Base-by-base conservation (phyloP, 2,888 invertebrate species). In the Tinea semifulvella region DNA sequence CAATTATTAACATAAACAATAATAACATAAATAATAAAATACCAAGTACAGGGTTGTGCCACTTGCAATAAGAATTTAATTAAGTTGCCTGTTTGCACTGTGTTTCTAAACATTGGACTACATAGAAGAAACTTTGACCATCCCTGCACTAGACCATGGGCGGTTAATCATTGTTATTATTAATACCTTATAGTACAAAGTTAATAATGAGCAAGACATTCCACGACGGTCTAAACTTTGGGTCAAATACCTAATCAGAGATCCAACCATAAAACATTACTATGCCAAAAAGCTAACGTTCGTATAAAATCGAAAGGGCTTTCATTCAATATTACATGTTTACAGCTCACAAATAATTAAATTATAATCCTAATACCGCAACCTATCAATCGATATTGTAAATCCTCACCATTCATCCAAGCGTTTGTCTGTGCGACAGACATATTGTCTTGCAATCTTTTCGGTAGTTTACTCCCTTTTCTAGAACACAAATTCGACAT, bases 381-480 rank as follows among this genome's bases (percentile, higher is more conserved):
- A n/a, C 11, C 6, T 13, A 31, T 31, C 14, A 13, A 65, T 67
- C 66, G 65, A 68, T 65, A 66, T 64, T 65, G 17, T 65, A 60
- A 54, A 56, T 57, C 52, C 87, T 89, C 84, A 92, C 92, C 92
- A 71, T 92, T 91, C 83, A 91, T 90, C 92, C 92, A 93, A 60
- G 90, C 86, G 70, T 89, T 91, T 31, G 91, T 89, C 81, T 92
- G 92, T 45, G 90, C 87, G 56, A 91, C 89, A 51, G 89, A 85
- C 83, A 92, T 88, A 63, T 84, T 85, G 64, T 91, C 91, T 62
- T 88, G 89, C 68, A 88, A 85, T 59, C 91, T 86, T 80, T 91
- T 91, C 49, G 85, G 82, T 51, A 89, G 88, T 73, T 89, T 90
- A 53, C 86, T 84, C 53, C 88, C 84, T 56, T 88, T 88, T 84